phyloP scores from a whole-genome alignment of 2,888 invertebrate species.

The Napeogenes inachia region DNA sequence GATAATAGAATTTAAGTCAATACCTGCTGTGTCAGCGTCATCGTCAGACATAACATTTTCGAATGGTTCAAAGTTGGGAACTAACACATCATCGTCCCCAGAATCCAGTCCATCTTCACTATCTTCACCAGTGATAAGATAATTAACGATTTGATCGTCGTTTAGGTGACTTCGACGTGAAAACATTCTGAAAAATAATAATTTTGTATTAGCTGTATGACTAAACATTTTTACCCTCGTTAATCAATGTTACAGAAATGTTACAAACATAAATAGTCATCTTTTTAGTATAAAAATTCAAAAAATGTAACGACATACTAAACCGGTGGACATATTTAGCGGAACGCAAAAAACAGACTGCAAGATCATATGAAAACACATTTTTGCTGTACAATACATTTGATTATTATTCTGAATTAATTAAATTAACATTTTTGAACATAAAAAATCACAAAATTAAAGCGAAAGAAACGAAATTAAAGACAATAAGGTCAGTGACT shows the following conservation, averaged over 20 bases:
- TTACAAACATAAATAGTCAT: conserved; percentile 6
- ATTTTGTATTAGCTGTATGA: conserved; percentile 6
- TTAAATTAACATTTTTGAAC: no score
- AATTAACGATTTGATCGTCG: conserved; percentile 4
- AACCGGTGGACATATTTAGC: no score
- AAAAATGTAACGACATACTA: conserved; percentile 2
- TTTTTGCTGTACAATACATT: background rate
- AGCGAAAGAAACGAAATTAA: no score
- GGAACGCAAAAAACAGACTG: no score
- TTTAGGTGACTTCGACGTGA: background rate
- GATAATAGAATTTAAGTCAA: background rate
- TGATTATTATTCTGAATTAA: no score
- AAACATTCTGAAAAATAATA: conserved; percentile 6
- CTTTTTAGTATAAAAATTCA: conserved; percentile 6
- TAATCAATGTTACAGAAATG: conserved; percentile 1
- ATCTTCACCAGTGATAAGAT: conserved; percentile 5
- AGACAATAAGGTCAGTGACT: no score
- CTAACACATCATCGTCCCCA: conserved; percentile 4
- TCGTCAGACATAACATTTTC: conserved; percentile 4
- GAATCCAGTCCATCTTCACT: conserved; percentile 6
- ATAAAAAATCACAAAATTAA: no score
- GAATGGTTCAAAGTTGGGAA: conserved; percentile 5
- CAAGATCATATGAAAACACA: background rate
- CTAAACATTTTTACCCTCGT: conserved; percentile 3
- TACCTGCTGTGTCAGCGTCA: conserved; percentile 1